Conservation (phyloP, 2,888 invertebrate species). For the Synanthedon formicaeformis region DNA sequence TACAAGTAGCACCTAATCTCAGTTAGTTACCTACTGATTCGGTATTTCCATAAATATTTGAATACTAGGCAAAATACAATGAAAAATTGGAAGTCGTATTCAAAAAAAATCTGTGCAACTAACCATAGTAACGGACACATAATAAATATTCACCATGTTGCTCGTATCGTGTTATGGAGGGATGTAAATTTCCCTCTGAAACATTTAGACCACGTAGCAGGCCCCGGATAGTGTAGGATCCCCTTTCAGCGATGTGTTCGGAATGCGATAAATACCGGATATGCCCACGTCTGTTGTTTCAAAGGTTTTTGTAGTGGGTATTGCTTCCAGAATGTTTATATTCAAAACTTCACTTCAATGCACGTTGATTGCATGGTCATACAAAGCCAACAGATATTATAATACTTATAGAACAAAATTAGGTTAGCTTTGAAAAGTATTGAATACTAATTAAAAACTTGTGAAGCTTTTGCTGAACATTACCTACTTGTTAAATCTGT, state of each 20-base stretch:
- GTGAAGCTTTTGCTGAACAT: too few species aligned
- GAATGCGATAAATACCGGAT: constrained; percentile 41
- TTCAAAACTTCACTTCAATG: neutral
- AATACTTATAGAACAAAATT: too few species aligned
- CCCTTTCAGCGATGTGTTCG: constrained; percentile 31
- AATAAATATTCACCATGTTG: constrained; percentile 31
- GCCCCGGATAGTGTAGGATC: constrained; percentile 26
- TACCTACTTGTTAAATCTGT: too few species aligned
- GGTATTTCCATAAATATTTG: too few species aligned
- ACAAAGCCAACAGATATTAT: too few species aligned
- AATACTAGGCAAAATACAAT: too few species aligned
- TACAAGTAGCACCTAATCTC: too few species aligned
- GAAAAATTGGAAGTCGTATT: too few species aligned
- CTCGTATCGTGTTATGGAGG: constrained; percentile 17
- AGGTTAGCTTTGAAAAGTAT: too few species aligned
- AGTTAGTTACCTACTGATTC: too few species aligned
- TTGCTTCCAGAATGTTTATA: neutral
- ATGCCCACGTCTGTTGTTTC: constrained; percentile 28
- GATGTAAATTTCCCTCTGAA: constrained; percentile 25
- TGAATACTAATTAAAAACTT: too few species aligned
- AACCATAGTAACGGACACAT: neutral
- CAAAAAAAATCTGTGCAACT: neutral
- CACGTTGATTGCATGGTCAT: too few species aligned
- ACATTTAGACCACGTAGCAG: constrained; percentile 56
- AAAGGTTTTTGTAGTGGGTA: neutral